Percentiles rank a stretch among this genome's conserved stretches.
These are phyloP conservation scores for Oriolus oriolus DNA, from an alignment of 2,113 vertebrate species.

Conservation along the genomic window DNA sequence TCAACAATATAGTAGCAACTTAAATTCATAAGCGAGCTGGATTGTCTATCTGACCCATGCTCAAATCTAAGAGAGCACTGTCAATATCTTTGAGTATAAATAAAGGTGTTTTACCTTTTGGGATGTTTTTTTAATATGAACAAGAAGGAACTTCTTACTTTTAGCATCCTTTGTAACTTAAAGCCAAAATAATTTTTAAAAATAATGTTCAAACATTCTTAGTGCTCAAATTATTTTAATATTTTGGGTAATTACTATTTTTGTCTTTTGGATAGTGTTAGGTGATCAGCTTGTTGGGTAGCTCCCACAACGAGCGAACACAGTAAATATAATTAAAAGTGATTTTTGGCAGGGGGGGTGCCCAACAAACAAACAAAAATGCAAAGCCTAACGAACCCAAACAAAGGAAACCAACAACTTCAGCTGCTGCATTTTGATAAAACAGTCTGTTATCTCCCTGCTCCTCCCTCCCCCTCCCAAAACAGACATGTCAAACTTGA, in stretches of 20 bases:
- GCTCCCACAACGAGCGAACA: not conserved
- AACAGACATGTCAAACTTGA: constrained; percentile 38
- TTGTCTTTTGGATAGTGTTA: not conserved
- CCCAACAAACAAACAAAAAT: not conserved
- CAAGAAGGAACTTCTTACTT: not conserved
- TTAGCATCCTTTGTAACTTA: not conserved
- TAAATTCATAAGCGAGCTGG: not conserved
- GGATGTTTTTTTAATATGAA: not conserved
- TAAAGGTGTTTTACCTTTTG: not conserved
- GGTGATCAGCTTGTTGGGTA: not conserved
- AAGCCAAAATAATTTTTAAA: not conserved
- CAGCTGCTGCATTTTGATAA: not conserved
- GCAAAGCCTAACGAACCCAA: not conserved
- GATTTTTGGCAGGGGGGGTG: too few species aligned
- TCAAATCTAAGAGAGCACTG: not conserved
- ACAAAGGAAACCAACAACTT: not conserved
- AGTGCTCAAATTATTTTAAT: not conserved
- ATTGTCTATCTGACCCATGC: not conserved
- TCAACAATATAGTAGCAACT: not conserved
- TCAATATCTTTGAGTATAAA: not conserved
- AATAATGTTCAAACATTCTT: not conserved
- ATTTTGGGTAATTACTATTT: not conserved
- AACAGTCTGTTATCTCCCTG: not conserved
- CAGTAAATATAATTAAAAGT: not conserved
- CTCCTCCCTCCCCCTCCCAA: not conserved